Evolutionary conservation across 2,888 invertebrate species (phyloP).

Genomic region (Agriopis marginaria): DNA sequence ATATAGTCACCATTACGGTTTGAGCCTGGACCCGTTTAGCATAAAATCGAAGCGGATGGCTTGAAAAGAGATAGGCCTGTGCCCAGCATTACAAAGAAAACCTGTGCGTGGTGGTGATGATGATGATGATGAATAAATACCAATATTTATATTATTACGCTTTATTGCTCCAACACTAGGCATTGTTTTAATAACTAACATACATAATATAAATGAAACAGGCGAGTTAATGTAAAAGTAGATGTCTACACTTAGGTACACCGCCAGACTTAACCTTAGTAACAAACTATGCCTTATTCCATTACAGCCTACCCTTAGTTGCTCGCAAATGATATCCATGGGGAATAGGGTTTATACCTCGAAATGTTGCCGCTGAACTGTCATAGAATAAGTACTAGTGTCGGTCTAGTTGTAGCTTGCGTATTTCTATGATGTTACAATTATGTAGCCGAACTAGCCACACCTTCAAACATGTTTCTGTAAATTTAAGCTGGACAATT

Average conservation of each 20-base stretch:
- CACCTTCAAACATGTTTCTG: background rate
- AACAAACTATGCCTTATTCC: conserved; percentile 13
- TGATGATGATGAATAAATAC: too few relatives aligned
- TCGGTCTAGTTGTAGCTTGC: background rate
- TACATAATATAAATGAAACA: background rate
- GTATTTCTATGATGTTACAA: background rate
- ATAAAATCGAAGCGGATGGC: too few relatives aligned
- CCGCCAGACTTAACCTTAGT: conserved; percentile 5
- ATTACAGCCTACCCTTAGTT: conserved; percentile 18
- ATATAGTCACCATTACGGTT: too few relatives aligned
- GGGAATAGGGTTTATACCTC: conserved; percentile 15
- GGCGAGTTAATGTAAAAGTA: background rate
- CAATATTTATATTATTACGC: background rate
- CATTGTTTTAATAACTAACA: background rate
- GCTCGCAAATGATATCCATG: conserved; percentile 13
- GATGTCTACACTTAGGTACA: background rate
- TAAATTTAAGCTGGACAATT: background rate
- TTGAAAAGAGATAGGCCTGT: too few relatives aligned
- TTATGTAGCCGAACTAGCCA: too few relatives aligned
- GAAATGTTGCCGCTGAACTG: background rate
- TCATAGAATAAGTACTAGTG: conserved; percentile 1
- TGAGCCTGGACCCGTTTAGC: too few relatives aligned
- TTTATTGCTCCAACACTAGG: background rate
- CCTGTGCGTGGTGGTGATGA: too few relatives aligned
- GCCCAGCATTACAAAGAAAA: too few relatives aligned